Conservation (phyloP, 2,113 vertebrate species). For the Hemichromis elongatus region DNA sequence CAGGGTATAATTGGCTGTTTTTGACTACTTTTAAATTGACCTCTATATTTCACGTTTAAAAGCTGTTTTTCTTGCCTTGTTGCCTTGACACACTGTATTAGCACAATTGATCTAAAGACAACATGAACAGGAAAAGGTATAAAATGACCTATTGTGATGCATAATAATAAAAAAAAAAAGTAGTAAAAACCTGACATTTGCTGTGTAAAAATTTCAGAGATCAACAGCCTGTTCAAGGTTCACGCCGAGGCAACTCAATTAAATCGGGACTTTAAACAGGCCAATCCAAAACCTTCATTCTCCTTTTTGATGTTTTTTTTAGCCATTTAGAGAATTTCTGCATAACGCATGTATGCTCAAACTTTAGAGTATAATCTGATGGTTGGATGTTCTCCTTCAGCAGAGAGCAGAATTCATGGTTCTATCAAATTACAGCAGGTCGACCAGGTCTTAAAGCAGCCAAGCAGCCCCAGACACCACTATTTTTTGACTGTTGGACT, state of each 20-base stretch:
- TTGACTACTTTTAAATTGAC: too few species aligned
- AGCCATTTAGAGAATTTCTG: not conserved
- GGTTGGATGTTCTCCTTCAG: not conserved
- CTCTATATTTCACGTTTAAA: too few species aligned
- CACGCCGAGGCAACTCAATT: too few species aligned
- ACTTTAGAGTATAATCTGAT: not conserved
- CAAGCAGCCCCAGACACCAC: not conserved
- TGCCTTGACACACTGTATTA: too few species aligned
- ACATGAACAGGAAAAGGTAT: not conserved
- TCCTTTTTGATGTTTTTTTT: not conserved
- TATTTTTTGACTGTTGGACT: not conserved
- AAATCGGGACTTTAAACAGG: not conserved
- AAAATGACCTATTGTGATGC: not conserved
- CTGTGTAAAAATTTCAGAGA: not conserved
- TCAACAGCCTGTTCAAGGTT: not conserved
- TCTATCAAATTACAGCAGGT: not conserved
- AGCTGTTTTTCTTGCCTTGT: too few species aligned
- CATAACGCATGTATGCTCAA: not conserved
- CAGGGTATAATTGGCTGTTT: too few species aligned
- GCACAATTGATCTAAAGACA: too few species aligned
- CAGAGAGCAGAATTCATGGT: too few species aligned
- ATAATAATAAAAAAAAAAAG: not conserved
- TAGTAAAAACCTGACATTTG: not conserved
- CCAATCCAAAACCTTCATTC: not conserved
- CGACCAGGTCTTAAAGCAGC: not conserved